These are phyloP conservation scores for Eleginops maclovinus DNA, from an alignment of 2,113 vertebrate species.

Conservation along the genomic window DNA sequence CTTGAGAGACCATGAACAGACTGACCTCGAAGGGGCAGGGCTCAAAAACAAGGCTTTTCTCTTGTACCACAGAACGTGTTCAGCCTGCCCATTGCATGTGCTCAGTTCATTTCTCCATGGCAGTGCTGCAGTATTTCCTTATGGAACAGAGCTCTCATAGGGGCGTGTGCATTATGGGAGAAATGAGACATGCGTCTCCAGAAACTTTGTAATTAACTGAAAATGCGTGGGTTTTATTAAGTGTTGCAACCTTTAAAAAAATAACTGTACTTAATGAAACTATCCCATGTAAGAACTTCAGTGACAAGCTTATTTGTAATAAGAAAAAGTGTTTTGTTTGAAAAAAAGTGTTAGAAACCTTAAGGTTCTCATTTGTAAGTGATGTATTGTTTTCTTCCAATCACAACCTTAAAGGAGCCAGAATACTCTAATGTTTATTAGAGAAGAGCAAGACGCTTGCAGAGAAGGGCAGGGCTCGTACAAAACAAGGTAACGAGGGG, in stretches of 20 bases:
- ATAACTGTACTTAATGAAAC: slow-evolving; percentile 5
- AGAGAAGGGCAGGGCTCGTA: slow-evolving; percentile 88
- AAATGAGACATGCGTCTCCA: slow-evolving; percentile 35
- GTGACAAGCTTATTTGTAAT: neutral
- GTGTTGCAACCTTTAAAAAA: slow-evolving; percentile 14
- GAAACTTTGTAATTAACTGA: slow-evolving; percentile 15
- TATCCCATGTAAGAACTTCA: slow-evolving; percentile 9
- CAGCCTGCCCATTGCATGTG: slow-evolving; percentile 79
- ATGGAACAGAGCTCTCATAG: slow-evolving; percentile 67
- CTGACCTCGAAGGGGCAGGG: slow-evolving; percentile 46
- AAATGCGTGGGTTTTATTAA: slow-evolving; percentile 31
- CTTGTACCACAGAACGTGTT: slow-evolving; percentile 74
- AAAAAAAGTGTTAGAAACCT: slow-evolving; percentile 41
- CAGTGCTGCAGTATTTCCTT: slow-evolving; percentile 76
- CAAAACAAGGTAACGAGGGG: slow-evolving; percentile 82
- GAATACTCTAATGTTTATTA: slow-evolving; percentile 89
- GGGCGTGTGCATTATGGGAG: slow-evolving; percentile 15
- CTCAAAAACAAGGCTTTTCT: slow-evolving; percentile 79
- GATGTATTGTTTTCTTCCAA: slow-evolving; percentile 84
- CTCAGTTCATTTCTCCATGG: slow-evolving; percentile 77
- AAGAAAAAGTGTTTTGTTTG: slow-evolving; percentile 39
- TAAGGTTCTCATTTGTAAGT: slow-evolving; percentile 68
- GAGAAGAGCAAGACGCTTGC: slow-evolving; percentile 86
- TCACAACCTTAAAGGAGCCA: slow-evolving; percentile 85
- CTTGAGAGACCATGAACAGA: slow-evolving; percentile 48